Conservation (phyloP, 2,888 invertebrate genomes). For the Fabriciana adippe region DNA sequence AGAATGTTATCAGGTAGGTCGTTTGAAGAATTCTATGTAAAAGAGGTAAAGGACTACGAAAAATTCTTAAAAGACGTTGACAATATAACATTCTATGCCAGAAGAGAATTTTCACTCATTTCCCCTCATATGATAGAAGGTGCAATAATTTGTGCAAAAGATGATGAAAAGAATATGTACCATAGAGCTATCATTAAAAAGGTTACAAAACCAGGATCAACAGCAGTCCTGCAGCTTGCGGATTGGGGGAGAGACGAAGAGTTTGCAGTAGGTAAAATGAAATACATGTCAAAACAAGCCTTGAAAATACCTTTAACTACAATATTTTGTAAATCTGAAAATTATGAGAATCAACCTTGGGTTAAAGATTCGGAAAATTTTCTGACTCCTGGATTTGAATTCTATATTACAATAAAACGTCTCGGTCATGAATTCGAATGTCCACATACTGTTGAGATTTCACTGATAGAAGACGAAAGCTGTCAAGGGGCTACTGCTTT, state of each 20-base stretch:
- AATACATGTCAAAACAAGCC: slow-evolving; percentile 40
- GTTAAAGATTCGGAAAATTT: slow-evolving; percentile 32
- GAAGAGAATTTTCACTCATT: slow-evolving; percentile 33
- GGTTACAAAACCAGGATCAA: slow-evolving; percentile 36
- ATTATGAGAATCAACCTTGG: slow-evolving; percentile 33
- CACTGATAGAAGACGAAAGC: slow-evolving; percentile 18
- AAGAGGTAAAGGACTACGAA: slow-evolving; percentile 43
- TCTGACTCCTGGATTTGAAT: slow-evolving; percentile 40
- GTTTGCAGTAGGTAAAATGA: slow-evolving; percentile 39
- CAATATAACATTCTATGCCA: slow-evolving; percentile 41
- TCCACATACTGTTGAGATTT: slow-evolving; percentile 38
- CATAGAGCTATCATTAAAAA: slow-evolving; percentile 46
- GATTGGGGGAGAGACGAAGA: slow-evolving; percentile 46
- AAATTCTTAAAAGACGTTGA: slow-evolving; percentile 40
- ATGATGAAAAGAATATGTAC: slow-evolving; percentile 37
- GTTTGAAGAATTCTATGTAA: slow-evolving; percentile 46
- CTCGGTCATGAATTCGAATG: slow-evolving; percentile 37
- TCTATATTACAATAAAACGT: slow-evolving; percentile 38
- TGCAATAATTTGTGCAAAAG: slow-evolving; percentile 40
- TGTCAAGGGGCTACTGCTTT: slow-evolving; percentile 14
- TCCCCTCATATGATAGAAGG: slow-evolving; percentile 40
- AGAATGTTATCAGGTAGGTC: slow-evolving; percentile 44
- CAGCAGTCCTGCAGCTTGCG: slow-evolving; percentile 43
- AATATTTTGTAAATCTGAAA: slow-evolving; percentile 39
- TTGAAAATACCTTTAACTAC: slow-evolving; percentile 38